Conservation (phyloP, 2,113 vertebrate genomes). For the Cyanistes caeruleus region DNA sequence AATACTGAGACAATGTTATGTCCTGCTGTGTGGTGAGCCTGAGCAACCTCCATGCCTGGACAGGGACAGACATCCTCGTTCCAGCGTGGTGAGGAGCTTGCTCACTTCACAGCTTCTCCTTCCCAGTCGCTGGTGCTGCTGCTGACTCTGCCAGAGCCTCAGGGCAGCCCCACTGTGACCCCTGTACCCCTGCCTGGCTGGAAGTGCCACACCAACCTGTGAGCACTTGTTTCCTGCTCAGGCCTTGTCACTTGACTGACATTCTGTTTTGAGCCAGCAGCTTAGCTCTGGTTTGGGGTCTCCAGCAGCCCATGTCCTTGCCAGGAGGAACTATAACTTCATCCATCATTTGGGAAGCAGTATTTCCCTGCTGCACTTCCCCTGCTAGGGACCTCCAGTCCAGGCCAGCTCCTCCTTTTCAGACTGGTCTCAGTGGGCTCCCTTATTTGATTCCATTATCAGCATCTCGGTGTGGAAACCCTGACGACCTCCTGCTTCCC, state of each 20-base stretch:
- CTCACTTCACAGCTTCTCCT: not conserved
- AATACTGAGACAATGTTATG: not conserved
- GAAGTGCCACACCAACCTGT: not conserved
- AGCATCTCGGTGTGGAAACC: not conserved
- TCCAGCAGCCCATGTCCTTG: not conserved
- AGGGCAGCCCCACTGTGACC: not conserved
- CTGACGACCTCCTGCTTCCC: constrained; percentile 32
- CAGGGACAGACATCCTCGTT: not conserved
- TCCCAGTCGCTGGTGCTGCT: not conserved
- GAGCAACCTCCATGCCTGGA: not conserved
- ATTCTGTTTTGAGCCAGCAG: not conserved
- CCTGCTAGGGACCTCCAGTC: not conserved
- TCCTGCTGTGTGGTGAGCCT: not conserved
- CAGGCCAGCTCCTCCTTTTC: not conserved
- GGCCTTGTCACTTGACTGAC: not conserved
- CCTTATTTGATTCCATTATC: not conserved
- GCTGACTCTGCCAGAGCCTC: not conserved
- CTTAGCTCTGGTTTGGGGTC: not conserved
- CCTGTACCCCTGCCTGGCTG: not conserved
- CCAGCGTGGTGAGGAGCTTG: not conserved
- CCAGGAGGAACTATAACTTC: not conserved
- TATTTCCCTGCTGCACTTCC: not conserved
- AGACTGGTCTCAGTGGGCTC: not conserved
- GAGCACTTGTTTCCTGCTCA: not conserved
- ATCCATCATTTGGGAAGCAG: not conserved